phyloP scores from a whole-genome alignment of 1,140 invertebrate species.

The Pygmarrhopalites habei region DNA sequence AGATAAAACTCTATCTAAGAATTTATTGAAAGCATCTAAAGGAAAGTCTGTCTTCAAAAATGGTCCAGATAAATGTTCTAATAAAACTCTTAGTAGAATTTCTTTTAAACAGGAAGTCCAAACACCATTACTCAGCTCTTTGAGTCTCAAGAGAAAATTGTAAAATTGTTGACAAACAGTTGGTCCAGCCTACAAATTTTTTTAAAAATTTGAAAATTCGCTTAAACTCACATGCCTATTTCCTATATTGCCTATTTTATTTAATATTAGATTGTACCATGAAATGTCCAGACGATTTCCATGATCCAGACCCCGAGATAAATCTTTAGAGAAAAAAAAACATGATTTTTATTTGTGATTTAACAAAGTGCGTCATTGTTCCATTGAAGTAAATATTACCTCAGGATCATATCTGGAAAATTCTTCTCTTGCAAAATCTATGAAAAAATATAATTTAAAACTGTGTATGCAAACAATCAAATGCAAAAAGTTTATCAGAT shows the following conservation, averaged over 20 bases:
- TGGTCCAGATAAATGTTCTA: conserved; percentile 58
- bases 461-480: neutral
- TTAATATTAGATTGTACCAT: too few relatives aligned
- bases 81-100: conserved; percentile 58
- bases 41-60: conserved; percentile 65
- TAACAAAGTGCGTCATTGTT: too few relatives aligned
- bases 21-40: conserved; percentile 61
- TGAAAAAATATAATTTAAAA: too few relatives aligned
- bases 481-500: too few relatives aligned
- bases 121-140: conserved; percentile 27
- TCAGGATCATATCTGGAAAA: conserved; percentile 55
- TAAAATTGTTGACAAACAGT: conserved; percentile 64
- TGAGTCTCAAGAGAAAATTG: conserved; percentile 61
- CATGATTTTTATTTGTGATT: too few relatives aligned
- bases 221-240: too few relatives aligned
- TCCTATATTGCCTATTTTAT: too few relatives aligned
- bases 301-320: too few relatives aligned
- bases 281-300: too few relatives aligned
- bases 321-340: too few relatives aligned
- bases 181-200: conserved; percentile 59
- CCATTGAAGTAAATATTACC: conserved; percentile 60
- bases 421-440: conserved; percentile 29
- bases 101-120: conserved; percentile 36
- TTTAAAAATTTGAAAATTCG: too few relatives aligned
- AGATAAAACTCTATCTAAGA: conserved; percentile 32